These are phyloP conservation scores for Nettapus auritus DNA, from an alignment of 2,113 vertebrate genomes.

Conservation along the genomic window DNA sequence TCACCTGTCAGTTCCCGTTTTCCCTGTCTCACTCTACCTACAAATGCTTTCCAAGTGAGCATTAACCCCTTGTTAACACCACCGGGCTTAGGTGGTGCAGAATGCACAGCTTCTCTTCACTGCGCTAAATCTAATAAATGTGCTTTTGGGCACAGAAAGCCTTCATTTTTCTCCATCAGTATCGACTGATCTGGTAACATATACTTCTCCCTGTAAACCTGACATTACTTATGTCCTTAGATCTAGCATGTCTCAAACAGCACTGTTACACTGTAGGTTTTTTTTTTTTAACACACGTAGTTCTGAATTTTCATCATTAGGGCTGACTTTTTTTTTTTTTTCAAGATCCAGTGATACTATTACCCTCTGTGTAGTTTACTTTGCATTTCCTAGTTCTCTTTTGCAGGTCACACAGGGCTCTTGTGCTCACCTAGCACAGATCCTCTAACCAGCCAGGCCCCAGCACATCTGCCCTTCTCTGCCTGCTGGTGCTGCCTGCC, in stretches of 20 bases:
- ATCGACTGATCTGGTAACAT: background rate
- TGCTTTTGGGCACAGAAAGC: background rate
- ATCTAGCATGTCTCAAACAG: background rate
- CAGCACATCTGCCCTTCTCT: background rate
- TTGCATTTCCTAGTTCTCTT: background rate
- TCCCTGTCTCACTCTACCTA: background rate
- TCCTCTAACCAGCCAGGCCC: background rate
- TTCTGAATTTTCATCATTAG: background rate
- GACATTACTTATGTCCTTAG: background rate
- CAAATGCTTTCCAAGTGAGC: background rate
- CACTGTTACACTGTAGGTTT: background rate
- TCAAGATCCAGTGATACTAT: background rate
- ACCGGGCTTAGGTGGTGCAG: background rate
- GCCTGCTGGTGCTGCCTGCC: background rate
- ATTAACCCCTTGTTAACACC: constrained; percentile 9
- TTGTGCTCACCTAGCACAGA: accelerated
- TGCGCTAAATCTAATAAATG: background rate
- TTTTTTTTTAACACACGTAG: background rate
- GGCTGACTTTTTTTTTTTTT: background rate
- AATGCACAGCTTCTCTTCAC: background rate
- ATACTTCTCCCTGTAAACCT: background rate
- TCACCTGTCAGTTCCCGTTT: constrained; percentile 44
- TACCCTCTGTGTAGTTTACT: background rate
- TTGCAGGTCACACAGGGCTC: background rate
- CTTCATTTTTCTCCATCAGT: background rate